Percentiles rank a stretch among this genome's conserved stretches.
These are phyloP conservation scores for Procavia capensis DNA, from an alignment of 2,113 vertebrate genomes.

Conservation along the genomic window DNA sequence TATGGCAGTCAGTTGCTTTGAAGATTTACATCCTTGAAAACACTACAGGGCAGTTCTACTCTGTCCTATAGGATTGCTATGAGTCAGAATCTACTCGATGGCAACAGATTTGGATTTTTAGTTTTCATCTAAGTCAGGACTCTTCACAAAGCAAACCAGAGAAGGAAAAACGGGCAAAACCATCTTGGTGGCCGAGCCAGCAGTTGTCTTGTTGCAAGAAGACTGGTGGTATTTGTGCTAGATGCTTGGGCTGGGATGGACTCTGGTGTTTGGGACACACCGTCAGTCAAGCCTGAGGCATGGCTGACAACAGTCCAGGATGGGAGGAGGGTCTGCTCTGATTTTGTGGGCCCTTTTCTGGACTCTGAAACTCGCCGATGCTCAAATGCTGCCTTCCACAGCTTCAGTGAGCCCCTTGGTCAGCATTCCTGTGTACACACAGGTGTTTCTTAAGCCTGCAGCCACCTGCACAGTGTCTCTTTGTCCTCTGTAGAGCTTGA, in stretches of 20 bases:
- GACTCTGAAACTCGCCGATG: background rate
- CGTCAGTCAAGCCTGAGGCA: background rate
- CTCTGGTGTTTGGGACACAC: background rate
- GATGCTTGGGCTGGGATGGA: background rate
- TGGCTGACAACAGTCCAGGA: background rate
- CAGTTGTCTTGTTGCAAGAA: background rate
- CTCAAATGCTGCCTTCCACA: background rate
- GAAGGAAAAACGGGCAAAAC: background rate
- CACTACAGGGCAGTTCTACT: background rate
- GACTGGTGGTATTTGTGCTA: fast-evolving
- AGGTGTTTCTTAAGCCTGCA: background rate
- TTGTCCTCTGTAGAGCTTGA: background rate
- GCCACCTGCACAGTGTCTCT: background rate
- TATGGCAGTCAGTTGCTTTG: background rate
- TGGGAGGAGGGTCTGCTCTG: background rate
- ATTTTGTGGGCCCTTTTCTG: background rate
- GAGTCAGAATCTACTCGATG: background rate
- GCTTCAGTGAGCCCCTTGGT: background rate
- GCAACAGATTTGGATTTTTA: background rate
- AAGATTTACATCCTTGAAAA: too few relatives aligned
- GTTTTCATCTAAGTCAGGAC: background rate
- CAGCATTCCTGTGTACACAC: background rate
- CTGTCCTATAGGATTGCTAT: background rate
- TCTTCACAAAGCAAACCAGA: background rate
- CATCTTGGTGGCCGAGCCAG: background rate